Evolutionary conservation across 2,888 invertebrate species (phyloP), one percentile per base, ranked within the genome.

Genomic region (Mythimna loreyi): DNA sequence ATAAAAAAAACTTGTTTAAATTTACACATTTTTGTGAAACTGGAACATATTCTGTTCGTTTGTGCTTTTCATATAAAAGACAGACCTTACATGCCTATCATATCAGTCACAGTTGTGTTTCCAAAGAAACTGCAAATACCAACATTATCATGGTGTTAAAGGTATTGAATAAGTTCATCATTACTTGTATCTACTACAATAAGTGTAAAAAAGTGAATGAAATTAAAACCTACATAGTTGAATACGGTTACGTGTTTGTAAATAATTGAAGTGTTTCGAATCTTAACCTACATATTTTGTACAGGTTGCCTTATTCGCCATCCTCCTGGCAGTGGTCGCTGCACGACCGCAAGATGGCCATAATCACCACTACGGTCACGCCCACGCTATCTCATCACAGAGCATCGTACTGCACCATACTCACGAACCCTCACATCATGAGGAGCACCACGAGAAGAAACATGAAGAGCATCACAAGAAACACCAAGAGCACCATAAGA

Each of bases 311-410:
- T 23, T 76, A 45, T 19, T 67, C 25, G 25, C 56, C 16, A 59
- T 71, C 9, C 28, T 79, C 8, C n/a, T 81, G 3, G 75, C 71
- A 11, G 52, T 67, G 1, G 72, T 67, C 1, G 47, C 56, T 21
- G 84, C 80, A 2, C 53, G 68, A 36, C 82, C 83, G 0, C 83
- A 81, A 70, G 56, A 66, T 0, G 70, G 74, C 21, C 71, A 84
- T 16, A 63, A 72, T 21, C 71, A 83, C 56, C 75, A 85, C 30
- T 86, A 88, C 13, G 86, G 85, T 25, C 85, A 88, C 64, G 84
- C 78, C 25, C 88, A 88, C 56, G 89, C 87, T 19, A 81, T 85
- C 78, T 90, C 90, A 3, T 88, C 90, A 7, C 91, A 89, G 65
- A 87, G 84, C 77, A 86, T 91, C 65, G 36, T 84, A 25, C 83